A percentile compares a stretch with the other conserved stretches of the same genome.
Evolutionary conservation across 1,140 invertebrate species (phyloP).

Genomic region (Heliconius nattereri): DNA sequence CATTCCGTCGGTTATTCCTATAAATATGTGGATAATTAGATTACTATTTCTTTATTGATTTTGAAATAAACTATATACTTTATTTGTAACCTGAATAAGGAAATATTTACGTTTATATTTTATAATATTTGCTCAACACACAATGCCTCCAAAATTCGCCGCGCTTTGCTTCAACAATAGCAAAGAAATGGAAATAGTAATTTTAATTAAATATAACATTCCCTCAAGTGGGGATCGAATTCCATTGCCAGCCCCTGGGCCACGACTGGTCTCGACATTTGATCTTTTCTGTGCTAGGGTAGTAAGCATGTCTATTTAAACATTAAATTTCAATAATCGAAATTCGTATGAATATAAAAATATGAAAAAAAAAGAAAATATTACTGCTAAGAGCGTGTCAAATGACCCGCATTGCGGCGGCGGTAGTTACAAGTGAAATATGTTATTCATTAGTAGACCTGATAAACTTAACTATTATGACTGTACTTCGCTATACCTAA

Average conservation of each 20-base stretch:
- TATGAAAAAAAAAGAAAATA: conserved; percentile 3
- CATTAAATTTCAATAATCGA: too few relatives aligned
- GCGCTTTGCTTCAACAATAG: too few relatives aligned
- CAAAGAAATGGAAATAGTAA: too few relatives aligned
- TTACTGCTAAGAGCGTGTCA: background rate
- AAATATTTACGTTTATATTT: background rate
- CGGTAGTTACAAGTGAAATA: conserved; percentile 10
- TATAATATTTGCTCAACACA: too few relatives aligned
- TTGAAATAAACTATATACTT: background rate
- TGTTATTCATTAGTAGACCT: background rate
- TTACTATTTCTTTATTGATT: background rate
- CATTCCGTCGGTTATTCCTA: background rate
- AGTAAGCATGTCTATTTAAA: too few relatives aligned
- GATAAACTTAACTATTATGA: conserved; percentile 19
- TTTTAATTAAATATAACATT: too few relatives aligned
- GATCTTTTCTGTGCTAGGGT: too few relatives aligned
- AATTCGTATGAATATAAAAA: background rate
- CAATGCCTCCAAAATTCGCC: too few relatives aligned
- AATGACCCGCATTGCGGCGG: conserved; percentile 13
- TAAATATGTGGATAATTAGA: background rate
- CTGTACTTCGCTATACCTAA: background rate
- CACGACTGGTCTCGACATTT: too few relatives aligned
- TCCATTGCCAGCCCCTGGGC: too few relatives aligned
- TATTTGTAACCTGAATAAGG: background rate
- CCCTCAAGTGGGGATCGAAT: too few relatives aligned